phyloP scores from a whole-genome alignment of 1,140 invertebrate species.

The Aphidius gifuensis region DNA sequence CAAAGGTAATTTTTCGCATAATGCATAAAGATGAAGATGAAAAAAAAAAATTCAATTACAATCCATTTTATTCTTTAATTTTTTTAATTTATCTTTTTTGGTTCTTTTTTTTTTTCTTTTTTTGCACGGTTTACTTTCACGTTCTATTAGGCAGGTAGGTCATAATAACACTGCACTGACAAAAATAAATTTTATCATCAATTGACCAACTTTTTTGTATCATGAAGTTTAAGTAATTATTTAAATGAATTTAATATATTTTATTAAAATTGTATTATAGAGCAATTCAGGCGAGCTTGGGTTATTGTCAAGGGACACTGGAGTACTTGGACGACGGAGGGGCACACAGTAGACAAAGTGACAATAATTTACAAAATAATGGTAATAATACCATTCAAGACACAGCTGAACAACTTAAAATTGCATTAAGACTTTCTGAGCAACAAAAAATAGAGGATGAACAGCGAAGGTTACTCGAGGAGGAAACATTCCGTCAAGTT shows the following conservation, averaged over 20 bases:
- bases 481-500: conserved; percentile 73
- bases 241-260: conserved; percentile 24
- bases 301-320: conserved; percentile 53
- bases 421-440: conserved; percentile 71
- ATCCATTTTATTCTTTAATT: too few species aligned
- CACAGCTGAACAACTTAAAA: conserved; percentile 60
- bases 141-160: conserved; percentile 45
- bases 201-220: too few species aligned
- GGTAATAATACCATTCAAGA: conserved; percentile 33
- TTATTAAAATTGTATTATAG: conserved; percentile 39
- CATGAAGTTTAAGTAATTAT: neutral
- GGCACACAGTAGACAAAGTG: conserved; percentile 37
- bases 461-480: conserved; percentile 65
- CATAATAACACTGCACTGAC: neutral
- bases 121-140: conserved; percentile 28
- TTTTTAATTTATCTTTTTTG: conserved; percentile 22
- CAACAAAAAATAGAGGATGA: conserved; percentile 69
- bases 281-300: conserved; percentile 65
- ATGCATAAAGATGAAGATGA: too few species aligned
- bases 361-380: conserved; percentile 31
- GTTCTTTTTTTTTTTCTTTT: conserved; percentile 41
- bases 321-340: conserved; percentile 36
- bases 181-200: too few species aligned
- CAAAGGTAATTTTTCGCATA: conserved; percentile 66
- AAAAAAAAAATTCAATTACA: too few species aligned